Percentiles rank a stretch among this genome's conserved stretches.
Evolutionary conservation across 2,113 vertebrate genomes (phyloP).

Genomic region (Agelaius tricolor): DNA sequence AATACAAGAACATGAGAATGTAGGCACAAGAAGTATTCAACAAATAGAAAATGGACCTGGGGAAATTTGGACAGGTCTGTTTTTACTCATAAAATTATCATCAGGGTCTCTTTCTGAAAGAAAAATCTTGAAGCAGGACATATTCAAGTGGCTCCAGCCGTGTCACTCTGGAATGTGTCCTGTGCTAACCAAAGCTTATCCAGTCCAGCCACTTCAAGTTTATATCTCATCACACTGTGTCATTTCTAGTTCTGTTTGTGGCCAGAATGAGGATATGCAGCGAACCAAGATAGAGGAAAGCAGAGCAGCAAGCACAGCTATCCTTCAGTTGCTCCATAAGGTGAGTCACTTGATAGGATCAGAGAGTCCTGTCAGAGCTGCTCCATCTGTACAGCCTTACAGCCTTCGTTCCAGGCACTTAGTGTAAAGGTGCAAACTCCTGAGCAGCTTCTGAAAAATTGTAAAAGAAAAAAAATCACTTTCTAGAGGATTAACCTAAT

Average conservation of each 20-base stretch:
- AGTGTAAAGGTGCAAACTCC: not conserved
- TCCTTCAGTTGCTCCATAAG: not conserved
- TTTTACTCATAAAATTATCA: no score
- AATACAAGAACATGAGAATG: not conserved
- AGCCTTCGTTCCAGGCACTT: not conserved
- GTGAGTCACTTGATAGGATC: not conserved
- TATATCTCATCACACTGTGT: not conserved
- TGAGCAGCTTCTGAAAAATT: not conserved
- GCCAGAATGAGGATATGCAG: not conserved
- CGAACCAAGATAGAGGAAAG: not conserved
- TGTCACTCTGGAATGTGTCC: fast-evolving
- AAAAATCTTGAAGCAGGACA: not conserved
- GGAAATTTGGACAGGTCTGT: not conserved
- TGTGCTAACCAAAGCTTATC: not conserved
- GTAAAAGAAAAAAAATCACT: not conserved
- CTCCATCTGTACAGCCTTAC: not conserved
- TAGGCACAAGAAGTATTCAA: not conserved
- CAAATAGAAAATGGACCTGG: not conserved
- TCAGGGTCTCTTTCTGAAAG: not conserved
- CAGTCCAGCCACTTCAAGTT: not conserved
- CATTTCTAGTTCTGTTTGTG: not conserved
- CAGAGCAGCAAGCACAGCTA: not conserved
- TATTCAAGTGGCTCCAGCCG: not conserved
- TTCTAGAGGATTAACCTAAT: not conserved
- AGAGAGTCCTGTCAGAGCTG: not conserved